Conservation (phyloP, 2,888 invertebrate genomes). For the Heliconius aoede region DNA sequence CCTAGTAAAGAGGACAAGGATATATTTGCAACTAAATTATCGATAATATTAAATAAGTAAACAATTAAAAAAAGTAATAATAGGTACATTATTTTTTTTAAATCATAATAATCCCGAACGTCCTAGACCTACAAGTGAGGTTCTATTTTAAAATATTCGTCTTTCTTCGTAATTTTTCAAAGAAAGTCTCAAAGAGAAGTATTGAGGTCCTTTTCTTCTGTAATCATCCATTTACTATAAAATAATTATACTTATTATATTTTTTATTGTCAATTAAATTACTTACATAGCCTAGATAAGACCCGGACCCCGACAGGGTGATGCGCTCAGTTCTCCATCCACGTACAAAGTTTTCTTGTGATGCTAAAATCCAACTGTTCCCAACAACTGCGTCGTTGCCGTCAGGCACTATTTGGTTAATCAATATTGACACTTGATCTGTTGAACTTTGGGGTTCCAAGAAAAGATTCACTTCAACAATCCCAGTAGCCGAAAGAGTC, state of each 20-base stretch:
- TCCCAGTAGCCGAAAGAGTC: slow-evolving; percentile 54
- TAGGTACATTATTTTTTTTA: no score
- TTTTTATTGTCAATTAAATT: neutral
- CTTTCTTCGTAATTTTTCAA: no score
- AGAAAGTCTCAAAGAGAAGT: no score
- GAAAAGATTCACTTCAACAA: slow-evolving; percentile 58
- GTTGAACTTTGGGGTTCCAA: slow-evolving; percentile 49
- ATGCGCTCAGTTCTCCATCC: slow-evolving; percentile 50
- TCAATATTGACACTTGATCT: slow-evolving; percentile 57
- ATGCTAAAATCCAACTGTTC: slow-evolving; percentile 38
- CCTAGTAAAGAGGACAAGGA: no score
- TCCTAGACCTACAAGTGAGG: no score
- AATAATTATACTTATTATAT: neutral
- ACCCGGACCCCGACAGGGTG: slow-evolving; percentile 41
- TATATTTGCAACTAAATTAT: no score
- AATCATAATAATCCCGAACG: no score
- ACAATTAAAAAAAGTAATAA: no score
- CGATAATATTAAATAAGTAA: no score
- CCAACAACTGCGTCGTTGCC: slow-evolving; percentile 49
- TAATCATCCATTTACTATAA: no score
- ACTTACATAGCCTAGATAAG: slow-evolving; percentile 10
- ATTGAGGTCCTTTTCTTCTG: no score
- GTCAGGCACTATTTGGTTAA: slow-evolving; percentile 50
- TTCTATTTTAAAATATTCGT: no score
- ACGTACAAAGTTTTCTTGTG: slow-evolving; percentile 40